Evolutionary conservation across 2,888 invertebrate species (phyloP).

Genomic region (Melinaea marsaeus): DNA sequence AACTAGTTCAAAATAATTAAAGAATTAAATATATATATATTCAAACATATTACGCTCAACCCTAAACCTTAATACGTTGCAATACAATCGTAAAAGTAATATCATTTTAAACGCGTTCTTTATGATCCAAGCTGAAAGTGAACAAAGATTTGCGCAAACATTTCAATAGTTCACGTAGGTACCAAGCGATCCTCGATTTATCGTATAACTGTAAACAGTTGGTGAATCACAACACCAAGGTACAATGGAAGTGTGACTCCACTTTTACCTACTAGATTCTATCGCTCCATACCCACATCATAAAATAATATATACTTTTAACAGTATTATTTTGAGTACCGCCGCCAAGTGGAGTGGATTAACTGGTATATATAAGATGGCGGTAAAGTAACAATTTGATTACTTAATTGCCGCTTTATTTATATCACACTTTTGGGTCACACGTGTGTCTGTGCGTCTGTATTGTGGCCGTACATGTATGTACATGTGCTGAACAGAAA

Average conservation of each 20-base stretch:
- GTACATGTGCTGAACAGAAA: no score
- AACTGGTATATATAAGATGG: neutral
- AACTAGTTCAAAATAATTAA: no score
- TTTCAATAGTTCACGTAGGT: constrained; percentile 27
- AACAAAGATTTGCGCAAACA: constrained; percentile 23
- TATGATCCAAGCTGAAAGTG: constrained; percentile 10
- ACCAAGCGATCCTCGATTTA: constrained; percentile 35
- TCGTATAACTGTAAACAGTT: constrained; percentile 50
- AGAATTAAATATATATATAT: no score
- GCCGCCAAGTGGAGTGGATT: neutral
- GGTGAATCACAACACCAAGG: constrained; percentile 54
- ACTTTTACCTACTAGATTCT: constrained; percentile 61
- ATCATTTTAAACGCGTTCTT: constrained; percentile 4
- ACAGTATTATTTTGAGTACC: no score
- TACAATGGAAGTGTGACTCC: constrained; percentile 49
- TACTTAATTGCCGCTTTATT: neutral
- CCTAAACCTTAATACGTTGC: no score
- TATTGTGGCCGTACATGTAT: neutral
- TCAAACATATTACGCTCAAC: no score
- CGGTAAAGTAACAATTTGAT: neutral
- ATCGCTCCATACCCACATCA: constrained; percentile 16
- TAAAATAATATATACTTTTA: no score
- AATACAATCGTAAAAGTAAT: neutral
- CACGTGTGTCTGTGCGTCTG: neutral
- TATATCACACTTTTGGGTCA: constrained; percentile 1